Evolutionary conservation across 2,113 vertebrate species (phyloP), one percentile per base, ranked within the genome.

Genomic region (Gavia stellata): DNA sequence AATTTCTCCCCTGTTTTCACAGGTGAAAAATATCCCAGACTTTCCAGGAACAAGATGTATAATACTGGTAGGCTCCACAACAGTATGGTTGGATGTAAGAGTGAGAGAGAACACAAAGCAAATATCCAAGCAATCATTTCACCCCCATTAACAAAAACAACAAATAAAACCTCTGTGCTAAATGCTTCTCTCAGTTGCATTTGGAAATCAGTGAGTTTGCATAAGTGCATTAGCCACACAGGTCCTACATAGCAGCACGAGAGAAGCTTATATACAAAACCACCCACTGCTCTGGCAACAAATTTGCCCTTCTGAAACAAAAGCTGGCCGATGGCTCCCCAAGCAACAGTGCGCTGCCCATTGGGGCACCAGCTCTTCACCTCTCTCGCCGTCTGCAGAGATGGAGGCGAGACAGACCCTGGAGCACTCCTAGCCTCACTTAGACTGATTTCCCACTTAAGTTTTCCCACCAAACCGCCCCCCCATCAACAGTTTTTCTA

Each of bases 321-420:
- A 81, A 34, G 29, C 29, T 45, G 25, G 29, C 9, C 1, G 1
- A 45, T 58, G n/a, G 11, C 17, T 56, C 67, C 40, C n/a, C 44
- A 63, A 40, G 44, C 7, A 71, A 36, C 0, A 1, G 6, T 40
- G 28, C 1, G 1, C 25, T 75, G 34, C 21, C 45, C 33, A 18
- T 0, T 49, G 44, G n/a, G 40, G 29, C 45, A 87, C 13, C 47
- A 74, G 49, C 29, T 86, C 79, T 45, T 36, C 45, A 70, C 8
- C 7, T 23, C 45, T 44, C 70, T 65, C 15, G 3, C 12, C 3
- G 0, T 63, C 44, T 33, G 33, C 66, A 86, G 49, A 56, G 34
- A 58, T 1, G n/a, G 17, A 73, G 17, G 25, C 1, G 1, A 59
- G 17, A 67, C 40, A 62, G 68, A 45, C 10, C 23, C 56, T 52